A percentile compares a stretch with the other conserved stretches of the same genome.
These are phyloP conservation scores for Perca flavescens DNA, from an alignment of 2,113 vertebrate species.

Conservation along the genomic window DNA sequence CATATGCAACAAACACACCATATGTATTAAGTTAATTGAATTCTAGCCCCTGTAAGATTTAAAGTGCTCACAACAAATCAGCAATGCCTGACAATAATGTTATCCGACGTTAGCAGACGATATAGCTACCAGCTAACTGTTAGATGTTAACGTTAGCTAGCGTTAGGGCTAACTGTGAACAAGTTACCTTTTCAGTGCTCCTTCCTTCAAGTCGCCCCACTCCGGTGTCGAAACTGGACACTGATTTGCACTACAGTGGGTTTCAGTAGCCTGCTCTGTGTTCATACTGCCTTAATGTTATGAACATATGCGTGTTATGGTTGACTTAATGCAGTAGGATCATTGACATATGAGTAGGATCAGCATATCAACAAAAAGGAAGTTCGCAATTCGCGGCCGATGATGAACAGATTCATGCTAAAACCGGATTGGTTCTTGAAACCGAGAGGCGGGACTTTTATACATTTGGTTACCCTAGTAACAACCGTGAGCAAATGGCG, in stretches of 20 bases:
- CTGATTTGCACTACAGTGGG: background rate
- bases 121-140: background rate
- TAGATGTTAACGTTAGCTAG: background rate
- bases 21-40: no score
- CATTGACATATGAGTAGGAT: fast-evolving
- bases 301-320: background rate
- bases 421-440: constrained; percentile 58
- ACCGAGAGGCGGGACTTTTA: constrained; percentile 34
- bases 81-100: no score
- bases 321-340: fast-evolving
- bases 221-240: constrained; percentile 42
- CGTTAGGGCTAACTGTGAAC: constrained; percentile 1
- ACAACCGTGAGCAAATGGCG: background rate
- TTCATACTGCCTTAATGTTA: constrained; percentile 45
- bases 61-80: background rate
- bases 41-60: no score
- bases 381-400: constrained; percentile 59
- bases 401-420: background rate
- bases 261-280: constrained; percentile 12
- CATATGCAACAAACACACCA: background rate
- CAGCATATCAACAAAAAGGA: background rate
- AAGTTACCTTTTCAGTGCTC: constrained; percentile 55
- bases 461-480: background rate
- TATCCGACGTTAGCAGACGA: background rate
- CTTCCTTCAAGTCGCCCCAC: constrained; percentile 31